phyloP scores from a whole-genome alignment of 2,888 invertebrate genomes.

The Elgonia sp. region DNA sequence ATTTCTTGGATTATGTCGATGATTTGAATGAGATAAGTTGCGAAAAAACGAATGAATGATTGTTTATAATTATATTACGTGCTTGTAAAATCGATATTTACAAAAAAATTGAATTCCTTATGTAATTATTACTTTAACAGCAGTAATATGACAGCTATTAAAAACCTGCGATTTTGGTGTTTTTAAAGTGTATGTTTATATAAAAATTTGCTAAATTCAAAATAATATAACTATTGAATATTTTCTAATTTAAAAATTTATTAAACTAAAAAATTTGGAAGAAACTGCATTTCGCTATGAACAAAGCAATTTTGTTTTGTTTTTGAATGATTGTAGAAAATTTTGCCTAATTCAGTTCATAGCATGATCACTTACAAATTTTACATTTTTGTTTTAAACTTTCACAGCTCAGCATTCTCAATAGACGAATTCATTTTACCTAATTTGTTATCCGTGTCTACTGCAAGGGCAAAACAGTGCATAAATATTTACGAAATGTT shows the following conservation, averaged over 20 bases:
- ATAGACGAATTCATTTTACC: constrained; percentile 85
- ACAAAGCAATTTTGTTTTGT: constrained; percentile 54
- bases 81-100: constrained; percentile 46
- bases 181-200: neutral
- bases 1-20: constrained; percentile 34
- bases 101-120: neutral
- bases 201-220: constrained; percentile 28
- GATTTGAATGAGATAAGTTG: constrained; percentile 23
- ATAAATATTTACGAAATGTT: constrained; percentile 52
- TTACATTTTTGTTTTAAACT: constrained; percentile 82
- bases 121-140: constrained; percentile 42
- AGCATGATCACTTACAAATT: constrained; percentile 86
- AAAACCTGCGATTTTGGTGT: neutral
- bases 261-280: constrained; percentile 37
- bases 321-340: constrained; percentile 5
- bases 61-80: constrained; percentile 9
- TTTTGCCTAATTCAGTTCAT: constrained; percentile 72
- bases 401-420: constrained; percentile 85
- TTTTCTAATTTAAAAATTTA: constrained; percentile 2
- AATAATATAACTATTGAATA: constrained; percentile 10
- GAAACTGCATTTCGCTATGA: constrained; percentile 50
- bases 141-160: constrained; percentile 8
- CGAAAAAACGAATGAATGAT: constrained; percentile 7
- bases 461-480: constrained; percentile 83
- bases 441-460: constrained; percentile 86